Evolutionary conservation across 2,797 vertebrate genomes (phyloP).

Genomic region (Salarias fasciatus): DNA sequence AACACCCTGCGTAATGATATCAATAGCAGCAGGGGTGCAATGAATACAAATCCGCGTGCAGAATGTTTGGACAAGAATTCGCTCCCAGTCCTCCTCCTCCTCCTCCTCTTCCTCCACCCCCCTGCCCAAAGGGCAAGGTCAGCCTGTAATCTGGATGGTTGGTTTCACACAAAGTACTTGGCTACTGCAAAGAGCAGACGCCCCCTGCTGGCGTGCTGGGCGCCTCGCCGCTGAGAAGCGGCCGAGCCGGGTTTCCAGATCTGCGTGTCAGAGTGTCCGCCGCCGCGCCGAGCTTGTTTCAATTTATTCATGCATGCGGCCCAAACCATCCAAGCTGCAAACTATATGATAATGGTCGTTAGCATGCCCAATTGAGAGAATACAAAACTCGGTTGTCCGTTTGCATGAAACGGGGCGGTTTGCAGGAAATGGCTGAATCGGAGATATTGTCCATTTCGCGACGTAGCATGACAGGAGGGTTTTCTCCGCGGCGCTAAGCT

Average conservation of each 20-base stretch:
- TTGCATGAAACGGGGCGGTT: slow-evolving; percentile 48
- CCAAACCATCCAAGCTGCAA: slow-evolving; percentile 56
- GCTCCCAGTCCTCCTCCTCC: slow-evolving; percentile 63
- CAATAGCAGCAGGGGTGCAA: slow-evolving; percentile 88
- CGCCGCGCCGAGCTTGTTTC: slow-evolving; percentile 47
- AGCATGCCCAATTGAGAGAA: slow-evolving; percentile 56
- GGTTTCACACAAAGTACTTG: slow-evolving; percentile 57
- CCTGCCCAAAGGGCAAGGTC: slow-evolving; percentile 62
- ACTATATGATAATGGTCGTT: slow-evolving; percentile 51
- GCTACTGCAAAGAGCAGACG: slow-evolving; percentile 60
- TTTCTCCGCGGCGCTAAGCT: slow-evolving; percentile 3
- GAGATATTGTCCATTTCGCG: slow-evolving; percentile 30
- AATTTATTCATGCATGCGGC: slow-evolving; percentile 60
- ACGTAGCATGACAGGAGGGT: slow-evolving; percentile 7
- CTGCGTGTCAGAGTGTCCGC: slow-evolving; percentile 36
- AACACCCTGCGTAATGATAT: slow-evolving; percentile 88
- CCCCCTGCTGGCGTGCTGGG: slow-evolving; percentile 66
- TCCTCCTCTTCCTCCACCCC: slow-evolving; percentile 46
- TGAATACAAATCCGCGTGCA: slow-evolving; percentile 89
- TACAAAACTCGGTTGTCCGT: slow-evolving; percentile 50
- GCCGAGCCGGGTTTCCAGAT: slow-evolving; percentile 5
- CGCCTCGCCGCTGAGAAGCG: too few relatives aligned
- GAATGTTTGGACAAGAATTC: slow-evolving; percentile 91
- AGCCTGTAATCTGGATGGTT: slow-evolving; percentile 57
- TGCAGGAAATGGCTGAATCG: too few relatives aligned